Base-by-base conservation (phyloP, 2,797 vertebrate species). In the Alcedo atthis region DNA sequence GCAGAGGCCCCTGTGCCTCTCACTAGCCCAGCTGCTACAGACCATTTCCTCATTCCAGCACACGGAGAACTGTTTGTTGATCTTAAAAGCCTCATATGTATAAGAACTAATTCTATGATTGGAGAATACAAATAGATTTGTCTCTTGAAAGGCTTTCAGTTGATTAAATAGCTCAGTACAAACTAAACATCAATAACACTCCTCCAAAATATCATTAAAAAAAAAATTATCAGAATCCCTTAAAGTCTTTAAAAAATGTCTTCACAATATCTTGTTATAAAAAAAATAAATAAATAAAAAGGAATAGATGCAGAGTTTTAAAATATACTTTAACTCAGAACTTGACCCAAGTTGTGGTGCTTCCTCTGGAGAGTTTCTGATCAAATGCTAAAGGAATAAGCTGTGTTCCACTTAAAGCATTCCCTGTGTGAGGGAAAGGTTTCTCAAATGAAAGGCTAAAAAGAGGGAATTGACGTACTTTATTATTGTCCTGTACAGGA, bases 401-500 rank as follows among this genome's bases (percentile, higher is more conserved):
- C 25, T 55, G n/a, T n/a, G 45, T 61, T 89, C 81, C 70, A 54
- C 70, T 85, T 81, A 57, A 89, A 90, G 58, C 46, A 91, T 17
- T 85, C 28, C 66, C 71, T 81, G 70, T 25, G 19, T 28, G 32
- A 86, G 54, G 63, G 45, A 70, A 76, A 89, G 9, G 45, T 51
- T 93, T 87, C 69, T 95, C 85, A 92, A 89, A 94, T 33, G 57
- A 66, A 75, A 64, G 62, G 58, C 62, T 90, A 32, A 75, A 94
- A 94, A 70, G 43, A 73, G 12, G 5, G 40, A 11, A 75, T n/a
- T 90, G 78, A 67, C 1, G 0, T 51, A 42, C 54, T 82, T 67
- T 81, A 19, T 79, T 87, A 62, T 86, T 81, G 62, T 89, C 63
- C 32, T 8, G 10, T 26, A 59, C 30, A 19, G 61, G 43, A n/a